phyloP scores from a whole-genome alignment of 2,888 invertebrate genomes.

The Agrilus cyanescens region DNA sequence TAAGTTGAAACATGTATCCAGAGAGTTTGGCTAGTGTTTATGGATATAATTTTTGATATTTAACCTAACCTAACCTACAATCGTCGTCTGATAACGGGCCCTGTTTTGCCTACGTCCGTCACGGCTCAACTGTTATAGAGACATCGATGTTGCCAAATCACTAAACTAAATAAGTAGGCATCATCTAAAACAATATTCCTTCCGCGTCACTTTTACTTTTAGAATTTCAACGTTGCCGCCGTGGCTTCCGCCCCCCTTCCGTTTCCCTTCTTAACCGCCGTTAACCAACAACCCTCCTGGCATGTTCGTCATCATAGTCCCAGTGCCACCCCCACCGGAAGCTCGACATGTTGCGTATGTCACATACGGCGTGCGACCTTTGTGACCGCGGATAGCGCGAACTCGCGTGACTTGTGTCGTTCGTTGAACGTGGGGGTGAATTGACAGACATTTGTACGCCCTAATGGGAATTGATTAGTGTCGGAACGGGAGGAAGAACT shows the following conservation, averaged over 20 bases:
- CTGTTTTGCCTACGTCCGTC: no score
- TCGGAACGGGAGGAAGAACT: background rate
- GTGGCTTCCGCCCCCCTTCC: background rate
- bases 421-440: conserved; percentile 11
- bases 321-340: conserved; percentile 16
- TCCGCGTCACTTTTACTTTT: no score
- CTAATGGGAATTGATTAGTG: conserved; percentile 19
- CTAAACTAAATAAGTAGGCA: no score
- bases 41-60: no score
- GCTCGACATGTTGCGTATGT: conserved; percentile 21
- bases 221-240: background rate
- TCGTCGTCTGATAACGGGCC: no score
- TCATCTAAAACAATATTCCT: no score
- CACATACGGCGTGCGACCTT: conserved; percentile 17
- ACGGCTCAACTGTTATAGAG: no score
- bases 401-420: conserved; percentile 13
- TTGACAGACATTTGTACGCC: conserved; percentile 18
- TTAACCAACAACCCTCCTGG: no score
- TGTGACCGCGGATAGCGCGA: conserved; percentile 12
- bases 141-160: no score
- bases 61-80: no score
- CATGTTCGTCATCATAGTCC: background rate
- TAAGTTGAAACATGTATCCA: no score
- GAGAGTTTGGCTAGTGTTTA: no score
- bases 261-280: conserved; percentile 1